These are phyloP conservation scores for Alectoris magna DNA, from an alignment of 2,797 vertebrate genomes.

Conservation along the genomic window DNA sequence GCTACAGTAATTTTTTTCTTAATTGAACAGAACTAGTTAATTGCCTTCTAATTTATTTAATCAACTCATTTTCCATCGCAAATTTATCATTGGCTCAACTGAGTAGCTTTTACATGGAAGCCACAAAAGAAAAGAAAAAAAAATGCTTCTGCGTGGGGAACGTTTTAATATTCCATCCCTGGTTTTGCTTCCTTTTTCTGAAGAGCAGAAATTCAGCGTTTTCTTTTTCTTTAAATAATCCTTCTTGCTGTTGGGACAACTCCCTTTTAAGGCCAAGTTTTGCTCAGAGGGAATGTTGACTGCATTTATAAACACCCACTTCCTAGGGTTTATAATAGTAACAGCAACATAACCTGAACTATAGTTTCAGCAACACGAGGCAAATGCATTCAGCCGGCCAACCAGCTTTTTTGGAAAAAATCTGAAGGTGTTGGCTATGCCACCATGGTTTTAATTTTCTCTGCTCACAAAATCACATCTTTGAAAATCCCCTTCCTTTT, in stretches of 20 bases:
- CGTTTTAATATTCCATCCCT: neutral
- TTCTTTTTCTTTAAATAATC: slow-evolving; percentile 69
- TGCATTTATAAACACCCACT: slow-evolving; percentile 70
- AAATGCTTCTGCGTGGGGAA: neutral
- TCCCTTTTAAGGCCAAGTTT: slow-evolving; percentile 70
- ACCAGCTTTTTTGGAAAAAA: neutral
- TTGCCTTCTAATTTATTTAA: neutral
- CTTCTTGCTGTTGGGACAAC: slow-evolving; percentile 48
- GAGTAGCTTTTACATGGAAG: neutral
- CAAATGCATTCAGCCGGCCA: neutral
- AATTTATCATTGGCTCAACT: neutral
- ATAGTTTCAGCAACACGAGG: slow-evolving; percentile 16
- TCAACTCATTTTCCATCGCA: neutral
- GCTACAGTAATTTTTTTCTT: neutral
- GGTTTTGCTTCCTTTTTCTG: neutral
- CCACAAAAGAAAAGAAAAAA: neutral
- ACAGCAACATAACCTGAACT: slow-evolving; percentile 61
- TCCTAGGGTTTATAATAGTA: slow-evolving; percentile 70
- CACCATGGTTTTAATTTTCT: neutral
- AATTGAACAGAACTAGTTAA: neutral
- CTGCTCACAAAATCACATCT: neutral
- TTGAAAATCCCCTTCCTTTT: neutral
- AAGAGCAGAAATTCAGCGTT: slow-evolving; percentile 40
- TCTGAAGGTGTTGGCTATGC: neutral
- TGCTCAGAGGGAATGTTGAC: slow-evolving; percentile 62